Percentiles rank a stretch among this genome's conserved stretches.
Conservation (phyloP, 2,888 invertebrate species). For the Scotopteryx bipunctaria region DNA sequence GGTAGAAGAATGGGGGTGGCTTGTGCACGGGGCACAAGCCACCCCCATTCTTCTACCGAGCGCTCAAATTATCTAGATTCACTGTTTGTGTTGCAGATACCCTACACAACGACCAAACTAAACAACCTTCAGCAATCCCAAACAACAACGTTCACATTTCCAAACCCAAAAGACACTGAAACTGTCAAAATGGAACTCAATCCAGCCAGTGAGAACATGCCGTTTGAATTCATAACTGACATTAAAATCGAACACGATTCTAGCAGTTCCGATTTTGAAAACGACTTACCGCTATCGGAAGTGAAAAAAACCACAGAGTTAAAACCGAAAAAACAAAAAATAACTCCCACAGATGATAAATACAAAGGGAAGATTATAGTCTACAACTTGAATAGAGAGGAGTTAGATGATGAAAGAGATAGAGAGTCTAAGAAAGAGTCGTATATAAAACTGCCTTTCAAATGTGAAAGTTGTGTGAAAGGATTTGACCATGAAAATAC, state of each 20-base stretch:
- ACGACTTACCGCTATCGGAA: slow-evolving; percentile 46
- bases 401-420: slow-evolving; percentile 55
- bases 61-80: too few relatives aligned
- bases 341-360: slow-evolving; percentile 31
- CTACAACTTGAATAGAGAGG: slow-evolving; percentile 47
- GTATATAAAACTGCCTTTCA: slow-evolving; percentile 60
- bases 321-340: slow-evolving; percentile 9
- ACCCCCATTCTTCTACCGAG: too few relatives aligned
- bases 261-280: slow-evolving; percentile 45
- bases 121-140: slow-evolving; percentile 18
- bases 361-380: slow-evolving; percentile 59
- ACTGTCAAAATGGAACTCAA: slow-evolving; percentile 2
- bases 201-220: slow-evolving; percentile 4
- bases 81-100: slow-evolving; percentile 20
- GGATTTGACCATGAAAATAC: slow-evolving; percentile 66
- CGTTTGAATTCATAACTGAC: slow-evolving; percentile 41
- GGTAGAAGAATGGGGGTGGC: too few relatives aligned
- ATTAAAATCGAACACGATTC: slow-evolving; percentile 54
- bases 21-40: too few relatives aligned
- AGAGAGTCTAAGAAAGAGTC: slow-evolving; percentile 46
- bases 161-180: slow-evolving; percentile 4
- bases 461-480: slow-evolving; percentile 62
- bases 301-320: slow-evolving; percentile 33
- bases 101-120: slow-evolving; percentile 1
- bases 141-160: slow-evolving; percentile 15